phyloP scores from a whole-genome alignment of 35 echinoderm and acorn worm species.

The Hemicentrotus pulcherrimus region DNA sequence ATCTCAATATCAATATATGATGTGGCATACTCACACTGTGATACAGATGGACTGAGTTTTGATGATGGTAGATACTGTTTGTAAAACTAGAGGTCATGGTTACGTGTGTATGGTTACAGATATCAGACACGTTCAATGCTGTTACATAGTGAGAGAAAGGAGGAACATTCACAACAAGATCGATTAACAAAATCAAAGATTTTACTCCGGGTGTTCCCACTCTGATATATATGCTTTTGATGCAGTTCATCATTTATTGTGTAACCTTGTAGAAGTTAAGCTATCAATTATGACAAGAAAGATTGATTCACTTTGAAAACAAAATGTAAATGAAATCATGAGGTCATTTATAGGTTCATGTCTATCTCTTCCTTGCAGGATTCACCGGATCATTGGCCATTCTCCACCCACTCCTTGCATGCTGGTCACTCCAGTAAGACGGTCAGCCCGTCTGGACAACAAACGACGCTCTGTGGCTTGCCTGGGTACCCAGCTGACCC shows the following conservation, averaged over 20 bases:
- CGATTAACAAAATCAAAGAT: too few species aligned
- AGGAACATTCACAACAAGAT: too few species aligned
- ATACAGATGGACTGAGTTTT: neutral
- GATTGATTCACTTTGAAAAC: too few species aligned
- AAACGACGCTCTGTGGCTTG: slow-evolving; percentile 33
- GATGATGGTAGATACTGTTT: neutral
- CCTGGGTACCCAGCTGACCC: slow-evolving; percentile 18
- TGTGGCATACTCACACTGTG: too few species aligned
- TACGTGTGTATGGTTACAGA: neutral
- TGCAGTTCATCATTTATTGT: too few species aligned
- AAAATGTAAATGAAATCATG: neutral
- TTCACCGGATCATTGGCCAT: slow-evolving; percentile 32
- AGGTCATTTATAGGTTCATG: neutral
- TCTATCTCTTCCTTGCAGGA: slow-evolving; percentile 24
- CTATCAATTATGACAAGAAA: too few species aligned
- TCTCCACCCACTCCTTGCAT: neutral
- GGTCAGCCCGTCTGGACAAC: slow-evolving; percentile 59
- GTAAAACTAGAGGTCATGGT: too few species aligned
- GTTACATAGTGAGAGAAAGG: neutral
- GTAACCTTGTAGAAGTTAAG: too few species aligned
- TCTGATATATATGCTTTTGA: too few species aligned
- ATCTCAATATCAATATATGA: too few species aligned
- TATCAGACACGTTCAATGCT: neutral
- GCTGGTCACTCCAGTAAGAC: slow-evolving; percentile 59
- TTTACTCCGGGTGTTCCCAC: too few species aligned